phyloP scores from a whole-genome alignment of 2,888 invertebrate species.

The Scaptomyza parva region DNA sequence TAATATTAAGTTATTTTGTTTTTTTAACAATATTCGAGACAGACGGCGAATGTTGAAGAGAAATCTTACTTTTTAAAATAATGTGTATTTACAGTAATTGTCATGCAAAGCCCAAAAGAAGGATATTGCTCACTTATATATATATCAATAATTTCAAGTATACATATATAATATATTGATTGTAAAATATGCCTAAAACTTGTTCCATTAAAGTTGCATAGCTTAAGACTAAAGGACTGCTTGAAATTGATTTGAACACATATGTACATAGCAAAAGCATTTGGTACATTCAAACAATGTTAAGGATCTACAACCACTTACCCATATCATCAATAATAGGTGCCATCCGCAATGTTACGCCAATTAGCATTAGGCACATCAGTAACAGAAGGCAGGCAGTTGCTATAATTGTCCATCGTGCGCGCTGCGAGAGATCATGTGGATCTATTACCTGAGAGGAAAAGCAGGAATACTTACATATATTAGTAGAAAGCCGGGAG shows the following conservation, averaged over 20 bases:
- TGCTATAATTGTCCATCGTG: slow-evolving; percentile 95
- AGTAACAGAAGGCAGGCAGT: slow-evolving; percentile 94
- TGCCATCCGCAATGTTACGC: slow-evolving; percentile 96
- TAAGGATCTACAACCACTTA: slow-evolving; percentile 86
- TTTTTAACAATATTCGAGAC: too few relatives aligned
- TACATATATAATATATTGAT: slow-evolving; percentile 5
- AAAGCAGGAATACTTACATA: background rate
- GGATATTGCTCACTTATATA: slow-evolving; percentile 51
- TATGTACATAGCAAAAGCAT: slow-evolving; percentile 45
- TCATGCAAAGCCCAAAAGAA: slow-evolving; percentile 42
- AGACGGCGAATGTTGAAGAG: too few relatives aligned
- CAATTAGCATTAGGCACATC: slow-evolving; percentile 95
- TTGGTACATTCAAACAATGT: slow-evolving; percentile 22
- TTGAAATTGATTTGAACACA: slow-evolving; percentile 40
- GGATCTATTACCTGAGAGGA: slow-evolving; percentile 89
- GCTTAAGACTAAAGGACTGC: slow-evolving; percentile 60
- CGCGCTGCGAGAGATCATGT: slow-evolving; percentile 92
- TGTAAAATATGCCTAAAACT: slow-evolving; percentile 48
- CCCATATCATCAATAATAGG: slow-evolving; percentile 98
- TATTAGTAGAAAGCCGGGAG: background rate
- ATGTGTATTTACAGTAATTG: slow-evolving; percentile 58
- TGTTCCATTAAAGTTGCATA: slow-evolving; percentile 67
- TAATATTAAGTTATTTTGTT: too few relatives aligned
- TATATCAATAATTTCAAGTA: slow-evolving; percentile 5
- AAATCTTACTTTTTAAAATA: background rate